Base-by-base conservation (phyloP, 1,140 invertebrate species). In the Drosophila nikananu region DNA sequence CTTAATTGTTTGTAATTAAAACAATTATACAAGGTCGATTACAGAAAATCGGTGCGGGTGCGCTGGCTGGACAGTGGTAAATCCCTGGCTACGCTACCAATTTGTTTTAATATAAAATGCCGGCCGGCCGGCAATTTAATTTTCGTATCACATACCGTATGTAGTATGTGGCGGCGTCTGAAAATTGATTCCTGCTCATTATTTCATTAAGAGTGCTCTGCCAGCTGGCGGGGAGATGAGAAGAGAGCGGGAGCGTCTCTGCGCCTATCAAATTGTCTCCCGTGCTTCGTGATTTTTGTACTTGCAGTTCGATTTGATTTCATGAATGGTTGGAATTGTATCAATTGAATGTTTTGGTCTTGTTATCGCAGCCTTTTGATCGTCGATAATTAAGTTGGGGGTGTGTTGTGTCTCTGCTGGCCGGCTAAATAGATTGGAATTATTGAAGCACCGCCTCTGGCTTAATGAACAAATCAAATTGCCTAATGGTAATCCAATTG, bases 1-100 rank as follows among this genome's bases (percentile, higher is more conserved):
- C 58, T 48, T 91, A 91, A 89, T 91, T 91, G 89, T 79, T 89
- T 89, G 84, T 89, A 91, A 91, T 91, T 91, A 89, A 91, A 86
- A 86, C 86, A 86, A 91, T 83, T 91, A 72, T 83, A 62, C 89
- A 91, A 91, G 89, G 89, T 83, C 89, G 90, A 63, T 91, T 83
- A 84, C 70, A 80, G 42, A 67, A 67, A 70, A 30, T 12, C 35
- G 58, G 55, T 21, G 52, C 23, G 46, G 27, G 58, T 63, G 80
- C 35, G 15, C 35, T 37, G 30, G 32, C 30, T 57, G 54, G 35
- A 25, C 49, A 48, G 72, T 83, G 80, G 37, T 75, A 84, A 66
- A 76, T 81, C 78, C 74, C 76, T 86, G 75, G 80, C 51, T 65
- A 39, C 54, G 54, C 35, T 84, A 55, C 58, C 81, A 89, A 87